These are phyloP conservation scores for Aphidius colemani DNA, from an alignment of 2,888 invertebrate species.

Conservation along the genomic window DNA sequence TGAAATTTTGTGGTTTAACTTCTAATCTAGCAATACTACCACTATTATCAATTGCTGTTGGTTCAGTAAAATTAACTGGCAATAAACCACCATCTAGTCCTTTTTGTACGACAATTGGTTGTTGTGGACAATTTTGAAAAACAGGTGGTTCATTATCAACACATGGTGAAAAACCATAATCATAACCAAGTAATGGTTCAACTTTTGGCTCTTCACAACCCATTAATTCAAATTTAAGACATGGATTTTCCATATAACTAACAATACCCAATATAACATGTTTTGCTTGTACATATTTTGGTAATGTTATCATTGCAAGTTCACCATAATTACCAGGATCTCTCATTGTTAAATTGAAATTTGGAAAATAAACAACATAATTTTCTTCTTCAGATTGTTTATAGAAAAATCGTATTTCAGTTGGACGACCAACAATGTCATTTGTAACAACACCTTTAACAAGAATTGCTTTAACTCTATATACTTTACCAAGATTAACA, in stretches of 20 bases:
- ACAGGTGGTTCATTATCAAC: conserved; percentile 96
- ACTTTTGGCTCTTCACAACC: conserved; percentile 87
- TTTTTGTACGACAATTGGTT: conserved; percentile 86
- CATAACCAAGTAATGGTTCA: conserved; percentile 87
- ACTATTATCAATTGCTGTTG: conserved; percentile 92
- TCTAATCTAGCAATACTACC: conserved; percentile 92
- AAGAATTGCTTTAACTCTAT: conserved; percentile 87
- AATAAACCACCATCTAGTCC: conserved; percentile 87
- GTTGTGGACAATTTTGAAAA: conserved; percentile 94
- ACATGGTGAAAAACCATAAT: conserved; percentile 91
- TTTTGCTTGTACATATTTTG: conserved; percentile 90
- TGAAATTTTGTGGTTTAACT: conserved; percentile 90
- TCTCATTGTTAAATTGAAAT: conserved; percentile 91
- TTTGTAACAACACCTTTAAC: conserved; percentile 95
- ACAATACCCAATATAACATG: conserved; percentile 95
- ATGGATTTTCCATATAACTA: conserved; percentile 95
- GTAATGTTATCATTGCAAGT: conserved; percentile 92
- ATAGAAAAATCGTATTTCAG: conserved; percentile 96
- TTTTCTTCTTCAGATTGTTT: conserved; percentile 93
- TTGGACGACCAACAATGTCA: conserved; percentile 93
- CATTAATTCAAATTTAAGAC: conserved; percentile 93
- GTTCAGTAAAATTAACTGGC: conserved; percentile 91
- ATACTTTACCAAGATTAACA: conserved; percentile 92
- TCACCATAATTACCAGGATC: conserved; percentile 97
- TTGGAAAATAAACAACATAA: conserved; percentile 96